Base-by-base conservation (phyloP, 2,113 vertebrate genomes). In the Ammodytes dubius region DNA sequence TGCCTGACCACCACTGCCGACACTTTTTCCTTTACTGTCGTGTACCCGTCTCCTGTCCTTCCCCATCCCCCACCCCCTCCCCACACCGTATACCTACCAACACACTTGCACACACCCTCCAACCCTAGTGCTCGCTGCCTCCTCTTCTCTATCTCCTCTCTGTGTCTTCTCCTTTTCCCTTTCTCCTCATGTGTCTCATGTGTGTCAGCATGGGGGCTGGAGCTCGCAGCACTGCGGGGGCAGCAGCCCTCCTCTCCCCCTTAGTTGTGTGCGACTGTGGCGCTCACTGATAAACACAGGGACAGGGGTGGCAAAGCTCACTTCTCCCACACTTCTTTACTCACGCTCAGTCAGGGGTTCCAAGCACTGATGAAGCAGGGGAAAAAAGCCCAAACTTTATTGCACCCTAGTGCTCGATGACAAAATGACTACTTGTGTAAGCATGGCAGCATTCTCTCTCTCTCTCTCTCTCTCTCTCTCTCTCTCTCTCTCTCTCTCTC, bases 401-500 rank as follows among this genome's bases (percentile, higher is more conserved):
- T 75, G 87, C 87, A 69, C 73, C 80, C 81, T 39, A 17, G 81
- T 53, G 88, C 13, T 75, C 70, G 10, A 70, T 72, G 86, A 85
- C 85, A 87, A 90, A 91, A 86, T 83, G 86, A 87, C 87, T 76
- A 80, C 84, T 87, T 77, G 77, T 82, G 76, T 82, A 53, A 88
- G 79, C 59, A 4, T 69, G 37, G 74, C 80, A 75, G 76, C 27
- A 27, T 27, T 88, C 87, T 86, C 63, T 90, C 87, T 81, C 82
- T 45, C 64, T 88, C 87, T 86, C 63, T 90, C 87, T 81, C 82
- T 45, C 64, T 67, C 80, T 19, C 70, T 15, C 65, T 66, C 79
- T 66, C 61, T 45, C 57, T 64, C 69, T 66, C 66, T 88, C 87
- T 86, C 63, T 88, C 87, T 86, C 63, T 90, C 87, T 81, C 82